phyloP scores from a whole-genome alignment of 1,140 invertebrate species.

The Tetramorium parvispinum region DNA sequence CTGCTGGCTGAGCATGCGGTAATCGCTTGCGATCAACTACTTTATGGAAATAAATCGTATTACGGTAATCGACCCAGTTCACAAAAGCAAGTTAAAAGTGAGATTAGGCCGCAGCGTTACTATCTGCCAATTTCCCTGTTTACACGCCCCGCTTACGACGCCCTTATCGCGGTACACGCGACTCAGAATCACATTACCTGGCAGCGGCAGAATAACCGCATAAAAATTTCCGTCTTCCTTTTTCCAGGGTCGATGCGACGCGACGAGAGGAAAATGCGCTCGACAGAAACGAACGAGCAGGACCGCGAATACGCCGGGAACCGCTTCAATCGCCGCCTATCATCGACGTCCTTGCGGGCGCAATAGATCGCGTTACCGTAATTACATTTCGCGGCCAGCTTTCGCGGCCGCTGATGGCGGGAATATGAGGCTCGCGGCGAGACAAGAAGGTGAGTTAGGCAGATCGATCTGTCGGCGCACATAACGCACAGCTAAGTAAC shows the following conservation, averaged over 20 bases:
- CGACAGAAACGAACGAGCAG: neutral
- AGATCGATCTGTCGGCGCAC: conserved; percentile 72
- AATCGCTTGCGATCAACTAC: conserved; percentile 24
- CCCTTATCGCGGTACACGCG: conserved; percentile 15
- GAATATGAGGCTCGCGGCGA: neutral
- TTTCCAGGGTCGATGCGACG: neutral
- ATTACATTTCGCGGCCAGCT: conserved; percentile 64
- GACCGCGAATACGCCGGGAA: neutral
- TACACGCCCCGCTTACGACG: conserved; percentile 1
- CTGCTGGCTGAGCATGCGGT: neutral
- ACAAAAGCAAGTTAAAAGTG: conserved; percentile 26
- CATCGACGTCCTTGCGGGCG: conserved; percentile 25
- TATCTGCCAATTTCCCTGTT: conserved; percentile 37
- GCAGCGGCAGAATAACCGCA: neutral
- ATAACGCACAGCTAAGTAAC: conserved; percentile 72
- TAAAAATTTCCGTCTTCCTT: conserved; percentile 33
- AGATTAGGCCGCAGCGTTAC: conserved; percentile 29
- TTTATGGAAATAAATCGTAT: conserved; percentile 47
- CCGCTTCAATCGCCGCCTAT: conserved; percentile 15
- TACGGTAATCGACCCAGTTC: conserved; percentile 26
- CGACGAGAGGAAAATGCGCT: neutral
- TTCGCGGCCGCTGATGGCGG: conserved; percentile 13
- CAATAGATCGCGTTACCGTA: conserved; percentile 55
- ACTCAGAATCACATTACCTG: conserved; percentile 35
- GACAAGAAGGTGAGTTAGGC: conserved; percentile 44